Percentiles rank a stretch among this genome's conserved stretches.
Evolutionary conservation across 2,113 vertebrate species (phyloP).

Genomic region (Actinemys pallida): DNA sequence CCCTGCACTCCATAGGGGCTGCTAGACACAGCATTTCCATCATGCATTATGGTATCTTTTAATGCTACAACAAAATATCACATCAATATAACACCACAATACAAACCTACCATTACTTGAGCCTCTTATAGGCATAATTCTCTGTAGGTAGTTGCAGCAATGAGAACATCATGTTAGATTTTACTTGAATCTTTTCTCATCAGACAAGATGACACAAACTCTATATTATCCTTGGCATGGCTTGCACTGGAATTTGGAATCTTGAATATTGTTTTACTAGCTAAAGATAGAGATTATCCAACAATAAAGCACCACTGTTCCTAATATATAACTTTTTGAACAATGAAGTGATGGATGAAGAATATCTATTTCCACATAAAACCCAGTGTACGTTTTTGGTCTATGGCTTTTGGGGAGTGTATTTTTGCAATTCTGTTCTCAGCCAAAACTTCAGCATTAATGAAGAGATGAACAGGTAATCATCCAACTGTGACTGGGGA

Average conservation of each 20-base stretch:
- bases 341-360: constrained; percentile 60
- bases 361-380: constrained; percentile 61
- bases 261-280: constrained; percentile 29
- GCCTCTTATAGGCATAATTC: neutral
- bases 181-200: constrained; percentile 23
- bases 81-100: neutral
- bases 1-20: neutral
- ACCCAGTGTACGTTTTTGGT: constrained; percentile 35
- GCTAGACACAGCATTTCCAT: too few species aligned
- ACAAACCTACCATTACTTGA: neutral
- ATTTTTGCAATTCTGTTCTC: constrained; percentile 51
- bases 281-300: constrained; percentile 35
- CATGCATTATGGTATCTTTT: neutral
- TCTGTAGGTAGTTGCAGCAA: neutral
- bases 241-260: neutral
- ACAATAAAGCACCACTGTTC: constrained; percentile 54
- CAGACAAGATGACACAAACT: constrained; percentile 33
- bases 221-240: neutral
- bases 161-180: neutral
- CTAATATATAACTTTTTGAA: constrained; percentile 64
- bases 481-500: constrained; percentile 50
- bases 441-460: constrained; percentile 58
- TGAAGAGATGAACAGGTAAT: constrained; percentile 64
- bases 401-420: neutral
- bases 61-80: neutral